A percentile compares a stretch with the other conserved stretches of the same genome.
phyloP scores from a whole-genome alignment of 2,113 vertebrate genomes.

The Illadopsis cleaveri region DNA sequence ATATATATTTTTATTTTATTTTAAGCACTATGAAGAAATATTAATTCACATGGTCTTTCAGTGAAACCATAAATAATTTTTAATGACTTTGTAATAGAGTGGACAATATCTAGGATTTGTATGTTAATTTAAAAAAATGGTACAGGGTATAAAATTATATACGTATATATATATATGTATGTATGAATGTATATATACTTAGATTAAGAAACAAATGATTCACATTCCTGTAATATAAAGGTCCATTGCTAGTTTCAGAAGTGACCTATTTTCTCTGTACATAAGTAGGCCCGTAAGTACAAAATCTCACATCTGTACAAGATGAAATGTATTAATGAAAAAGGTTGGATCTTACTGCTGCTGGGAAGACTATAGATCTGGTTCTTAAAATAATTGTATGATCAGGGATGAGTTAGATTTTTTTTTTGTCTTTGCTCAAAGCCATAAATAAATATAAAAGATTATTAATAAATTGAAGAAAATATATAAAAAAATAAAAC shows the following conservation, averaged over 20 bases:
- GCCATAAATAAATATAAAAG: slow-evolving; percentile 81
- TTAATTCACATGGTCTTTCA: slow-evolving; percentile 77
- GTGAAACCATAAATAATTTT: slow-evolving; percentile 75
- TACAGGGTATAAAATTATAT: slow-evolving; percentile 79
- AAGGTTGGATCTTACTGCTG: slow-evolving; percentile 72
- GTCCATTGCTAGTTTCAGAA: slow-evolving; percentile 71
- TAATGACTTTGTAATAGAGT: slow-evolving; percentile 78
- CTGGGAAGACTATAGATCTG: slow-evolving; percentile 68
- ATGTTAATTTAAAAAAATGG: slow-evolving; percentile 70
- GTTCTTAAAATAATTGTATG: slow-evolving; percentile 75
- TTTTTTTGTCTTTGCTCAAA: slow-evolving; percentile 85
- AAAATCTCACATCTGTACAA: slow-evolving; percentile 77
- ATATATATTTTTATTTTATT: slow-evolving; percentile 79
- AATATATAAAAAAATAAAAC: slow-evolving; percentile 70
- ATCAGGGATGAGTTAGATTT: slow-evolving; percentile 75
- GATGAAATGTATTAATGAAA: slow-evolving; percentile 77
- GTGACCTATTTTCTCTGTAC: slow-evolving; percentile 78
- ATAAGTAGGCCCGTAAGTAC: slow-evolving; percentile 72
- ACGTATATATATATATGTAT: slow-evolving; percentile 69
- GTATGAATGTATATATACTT: slow-evolving; percentile 76
- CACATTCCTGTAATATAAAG: slow-evolving; percentile 80
- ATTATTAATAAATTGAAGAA: slow-evolving; percentile 82
- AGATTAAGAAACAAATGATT: slow-evolving; percentile 69
- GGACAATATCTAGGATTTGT: slow-evolving; percentile 74
- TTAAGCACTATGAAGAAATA: slow-evolving; percentile 72